A percentile compares a stretch with the other conserved stretches of the same genome.
These are phyloP conservation scores for Andrena bicolor DNA, from an alignment of 2,888 invertebrate species.

Conservation along the genomic window DNA sequence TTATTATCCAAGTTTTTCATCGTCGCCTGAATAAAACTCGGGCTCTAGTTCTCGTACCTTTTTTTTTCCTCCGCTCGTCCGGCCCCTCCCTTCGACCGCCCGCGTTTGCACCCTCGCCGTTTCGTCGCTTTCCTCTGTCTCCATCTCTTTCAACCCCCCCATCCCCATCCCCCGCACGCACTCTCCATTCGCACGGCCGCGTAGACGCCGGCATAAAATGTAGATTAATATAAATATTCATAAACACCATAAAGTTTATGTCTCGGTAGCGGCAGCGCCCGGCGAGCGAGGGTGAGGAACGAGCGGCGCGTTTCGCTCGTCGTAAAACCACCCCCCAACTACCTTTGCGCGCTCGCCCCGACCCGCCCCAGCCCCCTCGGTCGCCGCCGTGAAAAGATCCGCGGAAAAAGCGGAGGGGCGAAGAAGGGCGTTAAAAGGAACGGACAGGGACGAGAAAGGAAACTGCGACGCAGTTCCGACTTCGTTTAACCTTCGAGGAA, in stretches of 20 bases:
- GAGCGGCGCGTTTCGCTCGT: slow-evolving; percentile 78
- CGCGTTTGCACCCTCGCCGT: not conserved
- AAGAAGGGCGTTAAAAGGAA: not conserved
- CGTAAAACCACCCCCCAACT: slow-evolving; percentile 79
- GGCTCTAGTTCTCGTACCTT: slow-evolving; percentile 47
- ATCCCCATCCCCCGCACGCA: slow-evolving; percentile 34
- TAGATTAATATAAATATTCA: slow-evolving; percentile 85
- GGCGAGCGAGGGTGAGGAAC: slow-evolving; percentile 61
- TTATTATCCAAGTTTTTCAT: slow-evolving; percentile 79
- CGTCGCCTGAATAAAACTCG: slow-evolving; percentile 69
- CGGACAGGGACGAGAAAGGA: slow-evolving; percentile 11
- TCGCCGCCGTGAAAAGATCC: slow-evolving; percentile 47
- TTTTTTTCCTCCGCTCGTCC: slow-evolving; percentile 25
- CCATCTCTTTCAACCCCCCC: slow-evolving; percentile 9
- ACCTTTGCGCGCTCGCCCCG: slow-evolving; percentile 57
- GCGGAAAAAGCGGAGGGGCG: slow-evolving; percentile 22
- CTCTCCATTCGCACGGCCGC: slow-evolving; percentile 60
- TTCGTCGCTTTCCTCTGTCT: slow-evolving; percentile 14
- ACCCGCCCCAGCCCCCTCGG: slow-evolving; percentile 16
- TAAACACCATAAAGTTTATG: slow-evolving; percentile 85
- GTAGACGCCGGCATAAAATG: slow-evolving; percentile 81
- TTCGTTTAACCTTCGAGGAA: slow-evolving; percentile 41
- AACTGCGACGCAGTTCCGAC: slow-evolving; percentile 38
- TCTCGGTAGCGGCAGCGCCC: slow-evolving; percentile 72
- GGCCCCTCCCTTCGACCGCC: slow-evolving; percentile 12